Conservation (phyloP, 1,140 invertebrate genomes). For the Eriocheir sinensis region DNA sequence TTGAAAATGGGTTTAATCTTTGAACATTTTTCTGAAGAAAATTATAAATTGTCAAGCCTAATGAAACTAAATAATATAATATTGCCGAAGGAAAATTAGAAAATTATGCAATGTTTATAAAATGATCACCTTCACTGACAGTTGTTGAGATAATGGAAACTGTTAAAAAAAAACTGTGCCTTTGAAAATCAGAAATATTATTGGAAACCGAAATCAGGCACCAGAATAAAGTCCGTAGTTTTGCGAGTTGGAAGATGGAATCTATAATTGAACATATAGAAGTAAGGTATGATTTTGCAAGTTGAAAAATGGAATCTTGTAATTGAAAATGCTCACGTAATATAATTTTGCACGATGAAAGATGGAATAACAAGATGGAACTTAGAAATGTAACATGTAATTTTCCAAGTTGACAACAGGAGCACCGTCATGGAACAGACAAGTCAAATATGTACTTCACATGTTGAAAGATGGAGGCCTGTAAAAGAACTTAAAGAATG, state of each 20-base stretch:
- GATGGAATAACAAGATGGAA: not conserved
- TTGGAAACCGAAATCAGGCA: not conserved
- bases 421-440: not conserved
- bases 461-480: not conserved
- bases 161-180: not conserved
- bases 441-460: too few relatives aligned
- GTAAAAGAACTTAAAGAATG: too few relatives aligned
- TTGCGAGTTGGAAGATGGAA: not conserved
- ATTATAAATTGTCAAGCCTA: constrained; percentile 18
- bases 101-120: constrained; percentile 26
- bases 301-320: not conserved
- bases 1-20: not conserved
- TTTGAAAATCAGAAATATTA: constrained; percentile 15
- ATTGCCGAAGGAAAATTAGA: constrained; percentile 36
- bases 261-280: not conserved
- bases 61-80: not conserved
- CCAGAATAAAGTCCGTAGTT: constrained; percentile 4
- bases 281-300: not conserved
- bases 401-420: not conserved
- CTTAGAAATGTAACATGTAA: not conserved
- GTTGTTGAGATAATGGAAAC: constrained; percentile 32
- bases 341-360: not conserved
- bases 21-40: constrained; percentile 43
- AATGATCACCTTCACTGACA: constrained; percentile 34
- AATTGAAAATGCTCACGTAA: too few relatives aligned